phyloP scores from a whole-genome alignment of 2,113 vertebrate genomes.

The Stegostoma tigrinum region DNA sequence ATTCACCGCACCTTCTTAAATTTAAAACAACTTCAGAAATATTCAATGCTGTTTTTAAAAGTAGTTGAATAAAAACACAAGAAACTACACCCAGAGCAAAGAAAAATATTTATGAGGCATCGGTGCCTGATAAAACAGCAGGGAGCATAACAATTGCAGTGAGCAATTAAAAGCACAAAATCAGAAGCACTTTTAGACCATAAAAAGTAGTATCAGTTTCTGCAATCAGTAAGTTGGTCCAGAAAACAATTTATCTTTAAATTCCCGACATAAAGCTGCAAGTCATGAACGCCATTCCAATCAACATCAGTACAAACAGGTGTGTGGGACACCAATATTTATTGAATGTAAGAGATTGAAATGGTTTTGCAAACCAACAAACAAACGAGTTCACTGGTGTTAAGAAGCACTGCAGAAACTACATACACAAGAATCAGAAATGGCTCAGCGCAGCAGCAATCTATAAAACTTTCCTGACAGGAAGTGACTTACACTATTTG shows the following conservation, averaged over 20 bases:
- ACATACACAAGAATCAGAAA: not conserved
- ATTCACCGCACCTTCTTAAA: not conserved
- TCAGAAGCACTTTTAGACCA: not conserved
- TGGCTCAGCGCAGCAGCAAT: slow-evolving; percentile 18
- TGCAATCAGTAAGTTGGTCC: not conserved
- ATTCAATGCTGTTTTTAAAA: not conserved
- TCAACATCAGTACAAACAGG: not conserved
- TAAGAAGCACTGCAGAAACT: not conserved
- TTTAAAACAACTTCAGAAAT: not conserved
- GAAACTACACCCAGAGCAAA: not conserved
- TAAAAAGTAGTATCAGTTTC: not conserved
- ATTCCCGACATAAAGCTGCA: not conserved
- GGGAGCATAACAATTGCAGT: not conserved
- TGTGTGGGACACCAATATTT: not conserved
- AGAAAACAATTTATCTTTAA: not conserved
- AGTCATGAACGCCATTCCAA: not conserved
- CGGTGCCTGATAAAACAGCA: not conserved
- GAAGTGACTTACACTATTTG: slow-evolving; percentile 28
- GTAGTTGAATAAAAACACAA: not conserved
- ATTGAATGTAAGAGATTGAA: not conserved
- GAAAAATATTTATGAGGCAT: not conserved
- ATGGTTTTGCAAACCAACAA: not conserved
- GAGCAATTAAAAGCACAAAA: not conserved
- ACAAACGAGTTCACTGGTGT: not conserved
- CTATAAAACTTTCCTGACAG: not conserved